Evolutionary conservation across 2,113 vertebrate genomes (phyloP).

Genomic region (Mastomys coucha): DNA sequence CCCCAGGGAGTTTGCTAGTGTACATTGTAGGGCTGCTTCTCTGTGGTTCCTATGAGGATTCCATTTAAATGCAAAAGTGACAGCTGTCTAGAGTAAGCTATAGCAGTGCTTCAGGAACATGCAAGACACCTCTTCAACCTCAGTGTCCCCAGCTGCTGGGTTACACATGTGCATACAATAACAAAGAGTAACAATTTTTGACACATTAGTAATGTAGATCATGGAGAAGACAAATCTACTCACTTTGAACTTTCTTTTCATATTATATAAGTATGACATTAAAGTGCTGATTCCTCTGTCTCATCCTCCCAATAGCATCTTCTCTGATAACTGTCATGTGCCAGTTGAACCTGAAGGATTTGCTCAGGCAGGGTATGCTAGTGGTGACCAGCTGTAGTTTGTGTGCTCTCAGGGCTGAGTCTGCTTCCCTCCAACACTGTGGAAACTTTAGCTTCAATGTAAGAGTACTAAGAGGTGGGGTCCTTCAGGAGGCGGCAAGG

Average conservation of each 20-base stretch:
- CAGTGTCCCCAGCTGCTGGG: neutral
- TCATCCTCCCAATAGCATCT: neutral
- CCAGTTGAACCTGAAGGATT: neutral
- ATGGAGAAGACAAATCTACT: neutral
- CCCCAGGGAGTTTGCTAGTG: neutral
- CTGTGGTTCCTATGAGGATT: neutral
- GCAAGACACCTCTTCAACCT: neutral
- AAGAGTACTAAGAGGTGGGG: neutral
- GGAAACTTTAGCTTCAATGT: neutral
- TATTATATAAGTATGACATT: neutral
- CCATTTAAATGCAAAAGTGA: neutral
- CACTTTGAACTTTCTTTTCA: neutral
- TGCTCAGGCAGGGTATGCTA: neutral
- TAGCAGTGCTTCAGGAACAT: neutral
- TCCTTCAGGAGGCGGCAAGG: neutral
- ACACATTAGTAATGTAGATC: neutral
- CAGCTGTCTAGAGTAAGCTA: neutral
- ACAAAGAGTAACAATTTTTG: neutral
- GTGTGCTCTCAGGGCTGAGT: neutral
- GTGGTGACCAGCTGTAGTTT: neutral
- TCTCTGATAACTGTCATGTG: neutral
- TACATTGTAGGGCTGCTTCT: neutral
- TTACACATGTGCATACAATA: neutral
- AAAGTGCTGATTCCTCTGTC: neutral
- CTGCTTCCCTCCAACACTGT: neutral